phyloP scores from a whole-genome alignment of 2,113 vertebrate genomes.

The Nibea coibor region DNA sequence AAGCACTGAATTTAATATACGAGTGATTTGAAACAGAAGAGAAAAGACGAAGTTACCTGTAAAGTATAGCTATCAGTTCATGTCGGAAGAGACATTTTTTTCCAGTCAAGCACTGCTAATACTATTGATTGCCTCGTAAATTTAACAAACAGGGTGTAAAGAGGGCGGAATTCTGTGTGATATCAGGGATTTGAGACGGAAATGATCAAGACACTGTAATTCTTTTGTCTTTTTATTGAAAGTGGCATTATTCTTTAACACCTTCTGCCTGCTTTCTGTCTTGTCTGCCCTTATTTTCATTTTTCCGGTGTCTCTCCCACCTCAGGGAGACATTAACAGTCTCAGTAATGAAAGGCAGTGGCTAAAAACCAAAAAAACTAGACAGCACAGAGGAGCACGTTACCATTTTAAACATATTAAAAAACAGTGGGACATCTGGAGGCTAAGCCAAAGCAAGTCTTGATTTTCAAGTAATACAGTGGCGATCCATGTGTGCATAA shows the following conservation, averaged over 20 bases:
- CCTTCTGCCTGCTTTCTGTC: neutral
- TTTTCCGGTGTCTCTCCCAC: slow-evolving; percentile 18
- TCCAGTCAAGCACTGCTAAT: slow-evolving; percentile 24
- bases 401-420: slow-evolving; percentile 39
- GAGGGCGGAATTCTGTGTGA: neutral
- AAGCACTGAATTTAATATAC: slow-evolving; percentile 55
- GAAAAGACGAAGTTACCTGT: slow-evolving; percentile 35
- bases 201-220: neutral
- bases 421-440: slow-evolving; percentile 15
- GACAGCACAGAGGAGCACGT: slow-evolving; percentile 3
- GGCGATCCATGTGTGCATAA: neutral
- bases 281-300: neutral
- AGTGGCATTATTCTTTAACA: slow-evolving; percentile 3
- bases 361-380: slow-evolving; percentile 3
- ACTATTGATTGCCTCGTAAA: slow-evolving; percentile 23
- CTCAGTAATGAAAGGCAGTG: slow-evolving; percentile 34
- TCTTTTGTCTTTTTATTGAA: neutral
- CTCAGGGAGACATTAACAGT: slow-evolving; percentile 5
- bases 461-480: slow-evolving; percentile 1
- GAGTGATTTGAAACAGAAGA: slow-evolving; percentile 38
- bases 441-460: neutral
- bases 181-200: slow-evolving; percentile 1
- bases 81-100: slow-evolving; percentile 21
- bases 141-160: neutral
- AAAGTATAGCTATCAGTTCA: slow-evolving; percentile 35